Base-by-base conservation (phyloP, 2,888 invertebrate species). In the Apodemia zela region DNA sequence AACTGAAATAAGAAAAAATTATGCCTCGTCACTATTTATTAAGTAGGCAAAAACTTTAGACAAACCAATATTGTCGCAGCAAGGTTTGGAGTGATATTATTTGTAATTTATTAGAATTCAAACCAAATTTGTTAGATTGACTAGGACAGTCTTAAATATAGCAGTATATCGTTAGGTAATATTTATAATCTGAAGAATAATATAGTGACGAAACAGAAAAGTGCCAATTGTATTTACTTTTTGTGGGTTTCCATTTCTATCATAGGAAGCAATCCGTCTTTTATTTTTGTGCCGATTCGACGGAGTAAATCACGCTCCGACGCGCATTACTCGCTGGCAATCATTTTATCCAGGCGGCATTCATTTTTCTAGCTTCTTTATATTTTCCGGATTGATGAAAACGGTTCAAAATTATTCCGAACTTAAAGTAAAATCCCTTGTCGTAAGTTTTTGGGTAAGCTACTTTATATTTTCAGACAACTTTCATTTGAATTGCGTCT, bases 241-340 rank as follows among this genome's bases (percentile, higher is more conserved):
- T 51, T 51, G 21, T 51, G 13, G 18, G 51, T 21, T 51, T 21
- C 51, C 51, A 51, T 51, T 51, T 21, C 5, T 21, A 51, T 51
- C 21, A 51, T 51, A 21, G 51, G 25, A 51, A 51, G 21, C 51
- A 21, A 51, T 51, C 51, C 51, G 21, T 51, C 51, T 51, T 51
- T 51, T 51, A 51, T 51, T 51, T 51, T 51, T 51, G 25, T 51
- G 51, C 51, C 51, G 51, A 51, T 51, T 51, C 51, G 49, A 8
- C 49, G 21, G 13, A 51, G 51, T 51, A 51, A 51, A 51, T 51
- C 51, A 51, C 51, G 51, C 51, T 21, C 51, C 51, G 13, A 51
- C 51, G 51, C 51, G 51, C 25, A 13, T 51, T 51, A 13, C 49
- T 49, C 49, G 18, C 13, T 51, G 51, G 51, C 51, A 51, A 51